phyloP scores from a whole-genome alignment of 2,797 vertebrate genomes.

The Crenichthys baileyi region DNA sequence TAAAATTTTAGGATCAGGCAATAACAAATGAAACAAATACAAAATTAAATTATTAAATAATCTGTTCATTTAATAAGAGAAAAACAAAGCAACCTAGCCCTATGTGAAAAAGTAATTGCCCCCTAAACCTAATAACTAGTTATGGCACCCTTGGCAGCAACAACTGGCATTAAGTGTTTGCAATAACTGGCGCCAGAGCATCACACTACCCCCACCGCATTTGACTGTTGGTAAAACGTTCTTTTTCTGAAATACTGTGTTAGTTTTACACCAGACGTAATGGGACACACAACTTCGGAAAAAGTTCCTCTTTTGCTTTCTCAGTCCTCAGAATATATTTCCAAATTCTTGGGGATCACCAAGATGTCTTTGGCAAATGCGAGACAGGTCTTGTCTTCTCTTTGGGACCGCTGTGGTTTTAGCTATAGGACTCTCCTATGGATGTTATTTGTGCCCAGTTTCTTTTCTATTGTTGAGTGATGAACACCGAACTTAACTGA shows the following conservation, averaged over 20 bases:
- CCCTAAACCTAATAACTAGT: no score
- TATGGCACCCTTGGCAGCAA: no score
- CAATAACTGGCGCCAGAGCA: no score
- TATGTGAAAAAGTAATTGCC: no score
- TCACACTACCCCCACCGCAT: no score
- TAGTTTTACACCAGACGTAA: no score
- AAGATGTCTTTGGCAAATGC: background rate
- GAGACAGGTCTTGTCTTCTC: background rate
- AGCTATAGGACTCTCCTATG: background rate
- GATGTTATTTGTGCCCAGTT: background rate
- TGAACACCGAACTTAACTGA: background rate
- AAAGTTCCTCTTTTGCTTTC: background rate
- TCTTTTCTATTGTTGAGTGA: background rate
- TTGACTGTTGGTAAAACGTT: no score
- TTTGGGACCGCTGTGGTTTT: background rate
- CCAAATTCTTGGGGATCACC: background rate
- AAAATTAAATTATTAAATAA: background rate
- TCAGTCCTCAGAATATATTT: background rate
- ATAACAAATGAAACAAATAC: background rate
- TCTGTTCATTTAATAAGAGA: background rate
- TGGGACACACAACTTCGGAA: background rate
- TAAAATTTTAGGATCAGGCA: background rate
- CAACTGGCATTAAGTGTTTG: no score
- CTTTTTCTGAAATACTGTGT: no score
- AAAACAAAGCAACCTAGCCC: background rate